Conservation (phyloP, 1,140 invertebrate genomes). For the Nixonia krombeini region DNA sequence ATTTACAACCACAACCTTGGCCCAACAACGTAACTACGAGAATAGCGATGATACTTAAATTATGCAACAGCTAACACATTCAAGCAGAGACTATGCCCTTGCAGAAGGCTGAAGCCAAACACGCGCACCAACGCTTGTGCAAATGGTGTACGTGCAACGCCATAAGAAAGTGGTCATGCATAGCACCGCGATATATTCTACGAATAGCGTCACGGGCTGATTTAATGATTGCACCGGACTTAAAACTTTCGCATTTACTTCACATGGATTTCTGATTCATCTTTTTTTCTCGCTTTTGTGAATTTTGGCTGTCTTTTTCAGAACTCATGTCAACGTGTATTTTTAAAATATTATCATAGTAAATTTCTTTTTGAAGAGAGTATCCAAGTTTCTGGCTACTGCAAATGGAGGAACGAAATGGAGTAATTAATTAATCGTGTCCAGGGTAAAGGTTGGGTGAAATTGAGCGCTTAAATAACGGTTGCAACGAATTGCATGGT, state of each 20-base stretch:
- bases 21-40: constrained; percentile 29
- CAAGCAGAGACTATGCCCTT: constrained; percentile 30
- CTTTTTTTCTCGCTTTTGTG: too few relatives aligned
- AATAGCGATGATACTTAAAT: constrained; percentile 53
- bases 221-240: constrained; percentile 16
- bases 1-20: constrained; percentile 24
- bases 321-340: too few relatives aligned
- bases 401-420: too few relatives aligned
- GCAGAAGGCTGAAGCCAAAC: constrained; percentile 51
- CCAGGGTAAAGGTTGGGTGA: too few relatives aligned
- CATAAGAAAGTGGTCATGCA: background rate
- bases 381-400: too few relatives aligned
- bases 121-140: constrained; percentile 36
- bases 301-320: background rate
- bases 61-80: constrained; percentile 53
- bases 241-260: background rate
- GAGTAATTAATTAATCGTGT: too few relatives aligned
- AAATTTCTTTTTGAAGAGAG: too few relatives aligned
- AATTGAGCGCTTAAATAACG: too few relatives aligned
- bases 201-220: constrained; percentile 15
- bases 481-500: too few relatives aligned
- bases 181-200: background rate
- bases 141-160: constrained; percentile 9
- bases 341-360: too few relatives aligned
- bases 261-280: background rate